These are phyloP conservation scores for Merluccius polli DNA, from an alignment of 2,797 vertebrate species.

Conservation along the genomic window DNA sequence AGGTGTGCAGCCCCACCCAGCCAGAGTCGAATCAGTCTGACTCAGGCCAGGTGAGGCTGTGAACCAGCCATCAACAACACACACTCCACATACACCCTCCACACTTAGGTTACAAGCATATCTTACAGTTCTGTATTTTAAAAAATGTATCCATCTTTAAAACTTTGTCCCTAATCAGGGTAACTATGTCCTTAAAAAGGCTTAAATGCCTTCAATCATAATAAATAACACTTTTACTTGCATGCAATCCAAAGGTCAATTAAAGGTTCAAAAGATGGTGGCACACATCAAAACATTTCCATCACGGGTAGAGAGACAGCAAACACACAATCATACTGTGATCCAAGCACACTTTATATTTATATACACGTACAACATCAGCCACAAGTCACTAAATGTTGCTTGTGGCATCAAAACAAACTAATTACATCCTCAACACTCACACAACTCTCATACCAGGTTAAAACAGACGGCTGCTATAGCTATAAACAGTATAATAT, in stretches of 20 bases:
- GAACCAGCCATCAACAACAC: too few relatives aligned
- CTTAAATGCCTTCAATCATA: constrained; percentile 15
- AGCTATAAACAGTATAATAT: too few relatives aligned
- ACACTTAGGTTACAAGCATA: too few relatives aligned
- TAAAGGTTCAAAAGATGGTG: constrained; percentile 13
- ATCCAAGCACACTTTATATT: not conserved
- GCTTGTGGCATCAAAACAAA: constrained; percentile 11
- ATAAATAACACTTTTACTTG: constrained; percentile 13
- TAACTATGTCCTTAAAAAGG: not conserved
- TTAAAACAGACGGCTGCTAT: too few relatives aligned
- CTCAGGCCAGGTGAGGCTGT: too few relatives aligned
- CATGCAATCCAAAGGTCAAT: constrained; percentile 14
- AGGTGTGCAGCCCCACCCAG: too few relatives aligned
- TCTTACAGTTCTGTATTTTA: too few relatives aligned
- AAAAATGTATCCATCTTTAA: constrained; percentile 4
- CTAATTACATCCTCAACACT: not conserved
- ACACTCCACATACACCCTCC: too few relatives aligned
- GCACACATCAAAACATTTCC: constrained; percentile 7
- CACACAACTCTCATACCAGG: too few relatives aligned
- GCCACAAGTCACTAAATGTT: constrained; percentile 11
- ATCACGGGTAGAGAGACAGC: constrained; percentile 11
- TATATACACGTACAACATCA: constrained; percentile 10
- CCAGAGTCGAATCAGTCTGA: too few relatives aligned
- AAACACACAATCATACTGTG: constrained; percentile 5
- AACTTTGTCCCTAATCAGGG: not conserved